Base-by-base conservation (phyloP, 2,113 vertebrate species). In the Trogon melanurus region DNA sequence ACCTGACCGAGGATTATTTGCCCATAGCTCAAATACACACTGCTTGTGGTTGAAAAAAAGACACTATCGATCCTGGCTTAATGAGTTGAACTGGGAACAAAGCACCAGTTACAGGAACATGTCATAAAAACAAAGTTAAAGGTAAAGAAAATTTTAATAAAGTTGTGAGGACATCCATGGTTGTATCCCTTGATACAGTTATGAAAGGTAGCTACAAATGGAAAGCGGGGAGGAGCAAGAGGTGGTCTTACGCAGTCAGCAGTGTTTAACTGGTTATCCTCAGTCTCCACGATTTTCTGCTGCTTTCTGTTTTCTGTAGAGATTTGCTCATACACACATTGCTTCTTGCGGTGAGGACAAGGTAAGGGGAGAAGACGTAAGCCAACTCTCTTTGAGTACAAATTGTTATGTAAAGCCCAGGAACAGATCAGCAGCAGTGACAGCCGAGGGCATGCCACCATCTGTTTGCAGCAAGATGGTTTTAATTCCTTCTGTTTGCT, bases 401-500 rank as follows among this genome's bases (percentile, higher is more conserved):
- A 91, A 78, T 60, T 64, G 17, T 79, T 85, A 60, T 10, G 5
- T 66, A 70, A 79, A 85, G 11, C 86, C 70, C 54, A 83, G 85
- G 88, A 74, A 79, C 13, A 86, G 34, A 78, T 9, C 0, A 0
- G 9, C 66, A 27, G 29, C 6, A 23, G 76, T 70, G 71, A 73
- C 65, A 56, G 17, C 47, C 0, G 2, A 95, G 86, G 80, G 19
- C 88, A 85, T 85, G 91, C 57, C 93, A 70, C 71, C 81, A 75
- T 69, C 79, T 89, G 80, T 87, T 95, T 88, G 74, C 69, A 87
- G 89, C 87, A 88, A 65, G 67, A 16, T 48, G 79, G 56, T 89
- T 95, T 93, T 88, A 91, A 92, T 95, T 95, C 85, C 74, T 76
- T 90, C 89, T 96, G 78, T 97, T 97, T 95, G 89, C 69, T 82